Evolutionary conservation across 2,888 invertebrate species (phyloP).

Genomic region (Ormyrus labotus): DNA sequence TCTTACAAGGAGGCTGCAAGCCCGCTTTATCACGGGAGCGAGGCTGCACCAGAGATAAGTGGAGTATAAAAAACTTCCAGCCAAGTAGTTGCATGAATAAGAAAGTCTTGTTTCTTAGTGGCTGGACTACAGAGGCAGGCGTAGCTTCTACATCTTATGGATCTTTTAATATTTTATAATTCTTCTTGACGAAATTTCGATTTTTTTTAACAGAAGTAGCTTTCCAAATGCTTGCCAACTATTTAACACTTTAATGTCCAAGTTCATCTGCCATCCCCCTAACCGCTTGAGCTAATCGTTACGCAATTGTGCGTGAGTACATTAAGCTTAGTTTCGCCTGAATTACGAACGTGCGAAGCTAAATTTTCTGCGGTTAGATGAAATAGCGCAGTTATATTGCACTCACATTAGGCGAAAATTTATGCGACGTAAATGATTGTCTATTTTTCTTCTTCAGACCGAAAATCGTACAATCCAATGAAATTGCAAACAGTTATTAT

Average conservation of each 20-base stretch:
- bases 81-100: neutral
- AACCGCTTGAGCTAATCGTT: slow-evolving; percentile 26
- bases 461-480: no score
- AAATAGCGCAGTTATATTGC: slow-evolving; percentile 21
- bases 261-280: neutral
- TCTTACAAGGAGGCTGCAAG: slow-evolving; percentile 38
- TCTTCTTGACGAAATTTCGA: no score
- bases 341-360: neutral
- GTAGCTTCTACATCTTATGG: no score
- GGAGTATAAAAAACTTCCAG: slow-evolving; percentile 12
- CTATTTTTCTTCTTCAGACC: no score
- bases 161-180: no score
- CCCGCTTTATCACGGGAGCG: neutral
- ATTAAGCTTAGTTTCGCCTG: slow-evolving; percentile 39
- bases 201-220: no score
- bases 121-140: no score
- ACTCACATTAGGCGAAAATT: slow-evolving; percentile 32
- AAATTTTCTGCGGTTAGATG: slow-evolving; percentile 31
- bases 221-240: no score
- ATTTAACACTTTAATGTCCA: no score
- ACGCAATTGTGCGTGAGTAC: slow-evolving; percentile 33
- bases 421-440: no score
- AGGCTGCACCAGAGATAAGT: slow-evolving; percentile 15
- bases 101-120: neutral
- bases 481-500: no score